Evolutionary conservation across 2,797 vertebrate species (phyloP).

Genomic region (Mormyrus hasselquistii): DNA sequence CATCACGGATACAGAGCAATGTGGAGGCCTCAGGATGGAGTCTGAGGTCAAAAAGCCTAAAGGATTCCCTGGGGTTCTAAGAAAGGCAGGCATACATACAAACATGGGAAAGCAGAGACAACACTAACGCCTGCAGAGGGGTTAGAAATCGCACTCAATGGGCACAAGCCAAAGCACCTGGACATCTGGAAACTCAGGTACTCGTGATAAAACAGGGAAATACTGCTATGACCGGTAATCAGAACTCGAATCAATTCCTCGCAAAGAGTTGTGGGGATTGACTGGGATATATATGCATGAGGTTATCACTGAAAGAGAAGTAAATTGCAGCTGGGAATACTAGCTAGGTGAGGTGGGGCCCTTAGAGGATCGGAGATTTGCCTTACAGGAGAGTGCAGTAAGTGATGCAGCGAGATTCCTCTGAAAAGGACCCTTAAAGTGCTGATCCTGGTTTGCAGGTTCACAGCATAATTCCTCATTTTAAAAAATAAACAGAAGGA

Average conservation of each 20-base stretch:
- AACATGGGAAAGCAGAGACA: background rate
- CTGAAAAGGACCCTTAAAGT: background rate
- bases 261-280: background rate
- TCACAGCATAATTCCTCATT: background rate
- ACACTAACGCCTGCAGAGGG: background rate
- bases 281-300: background rate
- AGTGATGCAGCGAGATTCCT: background rate
- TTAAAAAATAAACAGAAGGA: background rate
- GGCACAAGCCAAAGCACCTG: background rate
- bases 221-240: background rate
- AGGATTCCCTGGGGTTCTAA: background rate
- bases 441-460: background rate
- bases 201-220: background rate
- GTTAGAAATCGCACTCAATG: background rate
- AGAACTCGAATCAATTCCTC: background rate
- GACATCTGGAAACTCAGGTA: background rate
- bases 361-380: background rate
- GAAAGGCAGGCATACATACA: background rate
- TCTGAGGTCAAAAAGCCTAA: background rate
- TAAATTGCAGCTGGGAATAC: background rate
- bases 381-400: background rate
- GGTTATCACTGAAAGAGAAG: background rate
- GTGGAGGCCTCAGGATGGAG: background rate
- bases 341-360: background rate
- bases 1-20: background rate